Evolutionary conservation across 2,113 vertebrate species (phyloP), one percentile per base, ranked within the genome.

Genomic region (Ascaphus truei): DNA sequence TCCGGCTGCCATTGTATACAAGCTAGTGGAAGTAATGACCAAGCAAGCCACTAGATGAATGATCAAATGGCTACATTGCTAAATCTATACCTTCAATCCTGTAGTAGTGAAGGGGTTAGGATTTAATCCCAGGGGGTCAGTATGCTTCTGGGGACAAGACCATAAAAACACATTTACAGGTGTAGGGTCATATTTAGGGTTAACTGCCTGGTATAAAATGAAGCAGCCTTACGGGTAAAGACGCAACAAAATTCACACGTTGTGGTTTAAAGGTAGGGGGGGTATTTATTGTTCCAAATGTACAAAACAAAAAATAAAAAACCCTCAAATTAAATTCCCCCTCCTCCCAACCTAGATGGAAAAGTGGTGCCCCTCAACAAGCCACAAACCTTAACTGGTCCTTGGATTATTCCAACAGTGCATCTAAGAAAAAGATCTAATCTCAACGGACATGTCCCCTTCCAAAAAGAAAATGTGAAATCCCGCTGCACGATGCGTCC

Each of bases 251-350:
- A 53, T 30, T 30, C 18, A 13, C 29, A 66, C 15, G 10, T 2
- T 23, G 71, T 25, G 37, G 62, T 64, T 83, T 82, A 82, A 83
- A 80, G 85, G 51, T 41, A 39, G 31, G 50, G 53, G n/a, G 62
- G 88, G 82, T 85, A 79, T 91, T 92, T 92, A 91, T 91, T 82
- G 80, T 73, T 91, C 84, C 86, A 90, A 89, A 91, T 90, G 91
- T 92, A 91, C 89, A 91, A 92, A 92, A 91, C 23, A 68, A 84
- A 88, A 90, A 90, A 83, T 86, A 91, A 86, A 92, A 89, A 73
- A 75, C n/a, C 51, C 22, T 39, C 65, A 53, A 51, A 65, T 53
- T 12, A 18, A 53, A 31, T 64, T 73, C 73, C 79, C 80, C 77
- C 81, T 64, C 73, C 78, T 73, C 73, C 76, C 25, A 59, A 22